Evolutionary conservation across 2,797 vertebrate genomes (phyloP).

Genomic region (Oceanodroma leucorhoa): DNA sequence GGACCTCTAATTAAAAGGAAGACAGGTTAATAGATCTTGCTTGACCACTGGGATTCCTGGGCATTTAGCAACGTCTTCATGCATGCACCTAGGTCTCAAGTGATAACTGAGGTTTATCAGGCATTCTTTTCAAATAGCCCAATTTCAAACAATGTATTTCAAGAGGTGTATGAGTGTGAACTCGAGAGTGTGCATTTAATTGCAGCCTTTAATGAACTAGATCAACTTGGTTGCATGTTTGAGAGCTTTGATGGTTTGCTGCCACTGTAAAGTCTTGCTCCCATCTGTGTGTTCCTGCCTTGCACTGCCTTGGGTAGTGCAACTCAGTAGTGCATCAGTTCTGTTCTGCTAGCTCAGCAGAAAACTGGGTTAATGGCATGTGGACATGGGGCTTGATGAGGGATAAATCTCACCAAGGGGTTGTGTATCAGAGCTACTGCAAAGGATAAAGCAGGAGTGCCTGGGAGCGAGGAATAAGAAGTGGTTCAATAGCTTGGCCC

Average conservation of each 20-base stretch:
- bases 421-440: background rate
- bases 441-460: background rate
- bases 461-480: background rate
- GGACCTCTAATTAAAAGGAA: background rate
- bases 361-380: background rate
- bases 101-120: background rate
- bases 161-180: background rate
- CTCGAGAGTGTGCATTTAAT: background rate
- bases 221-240: background rate
- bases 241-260: background rate
- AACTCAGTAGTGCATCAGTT: background rate
- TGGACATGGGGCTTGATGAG: background rate
- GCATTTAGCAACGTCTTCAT: background rate
- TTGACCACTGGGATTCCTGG: background rate
- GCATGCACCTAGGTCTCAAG: background rate
- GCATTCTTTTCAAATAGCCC: background rate
- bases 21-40: background rate
- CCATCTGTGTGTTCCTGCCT: background rate
- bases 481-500: background rate
- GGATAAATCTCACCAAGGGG: background rate
- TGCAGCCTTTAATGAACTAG: background rate
- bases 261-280: background rate
- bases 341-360: background rate
- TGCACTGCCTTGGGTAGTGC: fast-evolving
- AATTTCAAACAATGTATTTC: background rate